Percentiles rank a stretch among this genome's conserved stretches.
These are phyloP conservation scores for Zaprionus nigranus DNA, from an alignment of 1,140 invertebrate genomes.

Conservation along the genomic window DNA sequence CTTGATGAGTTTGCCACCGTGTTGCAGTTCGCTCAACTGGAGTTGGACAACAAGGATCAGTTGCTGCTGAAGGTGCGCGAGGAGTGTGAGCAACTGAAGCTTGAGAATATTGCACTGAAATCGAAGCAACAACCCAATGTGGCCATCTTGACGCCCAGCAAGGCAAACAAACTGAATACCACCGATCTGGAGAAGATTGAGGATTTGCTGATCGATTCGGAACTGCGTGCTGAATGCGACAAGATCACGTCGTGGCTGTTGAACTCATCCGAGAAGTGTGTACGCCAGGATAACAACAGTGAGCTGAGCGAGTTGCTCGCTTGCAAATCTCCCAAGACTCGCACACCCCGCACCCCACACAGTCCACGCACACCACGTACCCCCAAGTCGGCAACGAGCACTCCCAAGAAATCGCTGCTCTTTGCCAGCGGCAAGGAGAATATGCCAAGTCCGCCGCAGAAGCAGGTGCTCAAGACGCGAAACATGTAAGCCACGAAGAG, in stretches of 20 bases:
- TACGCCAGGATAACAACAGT: constrained; percentile 71
- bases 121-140: constrained; percentile 68
- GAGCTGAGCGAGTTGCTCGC: constrained; percentile 70
- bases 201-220: constrained; percentile 73
- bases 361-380: constrained; percentile 72
- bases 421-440: constrained; percentile 78
- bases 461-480: constrained; percentile 80
- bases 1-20: constrained; percentile 82
- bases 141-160: constrained; percentile 60
- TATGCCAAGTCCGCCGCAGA: constrained; percentile 79
- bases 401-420: constrained; percentile 79
- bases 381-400: constrained; percentile 63
- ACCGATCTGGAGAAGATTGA: constrained; percentile 82
- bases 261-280: constrained; percentile 74
- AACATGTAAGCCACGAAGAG: constrained; percentile 59
- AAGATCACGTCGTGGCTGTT: constrained; percentile 80
- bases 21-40: constrained; percentile 79
- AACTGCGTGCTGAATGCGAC: constrained; percentile 79
- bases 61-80: constrained; percentile 75
- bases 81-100: constrained; percentile 81
- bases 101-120: constrained; percentile 82
- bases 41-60: constrained; percentile 83
- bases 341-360: constrained; percentile 61
- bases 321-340: constrained; percentile 66
- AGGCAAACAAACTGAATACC: constrained; percentile 65